Evolutionary conservation across 64 coral and sea anemone species (phyloP), one percentile per base, ranked within the genome.

Genomic region (Stichodactyla mertensii): DNA sequence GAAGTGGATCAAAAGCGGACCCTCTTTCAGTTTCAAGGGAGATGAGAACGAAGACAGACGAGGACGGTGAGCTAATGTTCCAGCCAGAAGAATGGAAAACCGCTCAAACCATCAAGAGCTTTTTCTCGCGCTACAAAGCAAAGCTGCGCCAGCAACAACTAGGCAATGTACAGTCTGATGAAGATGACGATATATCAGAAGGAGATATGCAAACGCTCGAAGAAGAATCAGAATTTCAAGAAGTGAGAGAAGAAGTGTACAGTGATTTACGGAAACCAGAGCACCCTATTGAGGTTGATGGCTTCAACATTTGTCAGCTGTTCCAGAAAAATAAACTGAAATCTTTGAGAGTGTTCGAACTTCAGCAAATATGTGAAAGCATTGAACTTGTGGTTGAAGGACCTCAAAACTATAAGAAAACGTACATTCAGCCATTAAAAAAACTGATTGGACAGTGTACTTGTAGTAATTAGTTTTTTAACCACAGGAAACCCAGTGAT

Each of bases 51-150:
- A 78, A 31, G 16, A 83, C 83, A 51, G 80, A 89, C 15, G 59
- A 82, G 55, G 83, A 57, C 62, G 79, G 88, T 18, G 7, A 69
- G n/a, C 79, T 83, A 0, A 57, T 89, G 51, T 89, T 89, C 51
- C 62, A 82, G 53, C 88, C 88, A 60, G 88, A 89, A 7, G 79
- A 89, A 54, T 89, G 88, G 88, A 89, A 55, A 61, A 88, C 77
- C 79, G 87, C 87, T 18, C 87, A 88, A 61, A 67, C 71, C 66
- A 52, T 88, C 27, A 83, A 53, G 53, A 89, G 88, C 62, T 89
- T 89, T 31, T 89, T 89, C 45, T 89, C 88, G 31, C 57, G 88
- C 10, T 78, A 78, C 45, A 6, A 23, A 28, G 74, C 74, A 27
- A 78, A 88, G 58, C 78, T 57, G 58, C 56, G 77, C 51, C 45